Base-by-base conservation (phyloP, 2,797 vertebrate genomes). In the Liparis tanakae region DNA sequence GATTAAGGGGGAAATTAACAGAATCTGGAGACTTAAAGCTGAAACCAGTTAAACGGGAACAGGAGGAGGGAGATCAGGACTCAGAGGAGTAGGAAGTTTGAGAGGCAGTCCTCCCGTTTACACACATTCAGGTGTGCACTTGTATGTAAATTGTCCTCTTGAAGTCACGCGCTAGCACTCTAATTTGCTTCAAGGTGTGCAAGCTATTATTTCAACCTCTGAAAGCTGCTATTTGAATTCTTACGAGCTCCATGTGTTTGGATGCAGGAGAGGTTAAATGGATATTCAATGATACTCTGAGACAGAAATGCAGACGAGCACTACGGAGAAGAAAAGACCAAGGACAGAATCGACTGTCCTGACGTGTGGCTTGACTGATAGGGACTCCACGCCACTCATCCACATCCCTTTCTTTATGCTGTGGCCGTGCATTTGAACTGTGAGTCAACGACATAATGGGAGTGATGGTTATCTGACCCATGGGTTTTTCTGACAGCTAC, bases 1-100 rank as follows among this genome's bases (percentile, higher is more conserved):
- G 84, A 92, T 92, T 91, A 90, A 66, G 67, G 51, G 73, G 81
- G 68, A 92, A 91, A 91, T 91, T 69, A 91, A 88, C 79, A 80
- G 82, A 90, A 92, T 86, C 84, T 89, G 78, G 80, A 91, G 84
- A 86, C 63, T 93, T 87, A 87, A 81, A 82, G 74, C 76, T 85
- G 70, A 91, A 89, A 89, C 80, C 79, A 74, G 85, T 85, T 90
- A 91, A 92, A 92, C 18, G 66, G 79, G 85, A 91, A 86, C 78
- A 85, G 77, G 85, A 88, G 79, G 84, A 81, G 71, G 76, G 25
- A 71, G 72, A 73, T 82, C 74, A 75, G 74, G 68, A 55, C 77
- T 78, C 74, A 12, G 65, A 78, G 69, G 78, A 70, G 63, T 65
- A 67, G 69, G 22, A 46, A 53, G 51, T 74, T 51, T 74, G 74